A percentile compares a stretch with the other conserved stretches of the same genome.
Conservation (phyloP, 2,888 invertebrate genomes). For the Chamaedrilus cognettii region DNA sequence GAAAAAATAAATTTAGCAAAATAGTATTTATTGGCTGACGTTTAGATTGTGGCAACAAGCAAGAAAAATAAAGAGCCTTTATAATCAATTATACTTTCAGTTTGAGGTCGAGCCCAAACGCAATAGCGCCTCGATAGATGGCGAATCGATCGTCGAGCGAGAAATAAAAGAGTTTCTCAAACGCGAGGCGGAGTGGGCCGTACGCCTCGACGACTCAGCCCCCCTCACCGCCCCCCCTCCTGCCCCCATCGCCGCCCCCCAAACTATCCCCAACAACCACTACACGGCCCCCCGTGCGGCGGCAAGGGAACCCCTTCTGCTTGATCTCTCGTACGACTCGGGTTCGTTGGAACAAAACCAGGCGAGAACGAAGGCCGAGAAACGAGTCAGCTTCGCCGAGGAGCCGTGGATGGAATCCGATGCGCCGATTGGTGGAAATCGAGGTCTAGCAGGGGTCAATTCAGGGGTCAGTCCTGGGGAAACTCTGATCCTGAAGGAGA, state of each 20-base stretch:
- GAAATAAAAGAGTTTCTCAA: neutral
- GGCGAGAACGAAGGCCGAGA: neutral
- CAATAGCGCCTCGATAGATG: no score
- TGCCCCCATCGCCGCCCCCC: no score
- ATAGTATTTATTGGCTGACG: no score
- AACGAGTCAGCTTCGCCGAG: neutral
- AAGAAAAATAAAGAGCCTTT: no score
- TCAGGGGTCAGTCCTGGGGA: conserved; percentile 9
- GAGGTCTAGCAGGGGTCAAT: no score
- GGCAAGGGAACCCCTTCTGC: neutral
- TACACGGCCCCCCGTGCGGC: no score
- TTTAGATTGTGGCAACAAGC: no score
- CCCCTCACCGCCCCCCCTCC: neutral
- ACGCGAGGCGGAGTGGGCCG: neutral
- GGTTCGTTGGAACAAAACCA: neutral
- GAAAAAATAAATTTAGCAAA: no score
- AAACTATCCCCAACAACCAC: neutral
- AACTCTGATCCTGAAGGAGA: conserved; percentile 1
- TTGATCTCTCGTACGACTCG: neutral
- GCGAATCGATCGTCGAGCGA: neutral
- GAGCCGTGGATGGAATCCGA: no score
- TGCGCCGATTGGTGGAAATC: no score
- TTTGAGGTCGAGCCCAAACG: no score
- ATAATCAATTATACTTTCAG: no score
- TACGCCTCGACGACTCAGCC: neutral